Evolutionary conservation across 2,888 invertebrate genomes (phyloP).

Genomic region (Calameuta pallipes): DNA sequence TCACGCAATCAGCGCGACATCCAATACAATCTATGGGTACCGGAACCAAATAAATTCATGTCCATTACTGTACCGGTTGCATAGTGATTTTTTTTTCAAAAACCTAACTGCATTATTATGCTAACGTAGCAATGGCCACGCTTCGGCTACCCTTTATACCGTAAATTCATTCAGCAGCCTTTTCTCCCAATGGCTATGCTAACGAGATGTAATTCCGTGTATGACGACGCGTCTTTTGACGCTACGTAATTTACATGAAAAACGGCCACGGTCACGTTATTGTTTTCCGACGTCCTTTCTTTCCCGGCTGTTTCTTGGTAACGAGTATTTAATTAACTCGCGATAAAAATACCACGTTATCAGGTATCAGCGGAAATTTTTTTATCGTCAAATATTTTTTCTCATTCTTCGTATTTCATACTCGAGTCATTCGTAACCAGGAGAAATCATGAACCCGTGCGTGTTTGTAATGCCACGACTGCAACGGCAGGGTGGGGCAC

Average conservation of each 20-base stretch:
- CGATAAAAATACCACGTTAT: not conserved
- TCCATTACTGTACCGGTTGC: not conserved
- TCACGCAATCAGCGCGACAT: not conserved
- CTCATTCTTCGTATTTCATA: not conserved
- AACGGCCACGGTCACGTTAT: slow-evolving; percentile 23
- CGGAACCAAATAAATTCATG: not conserved
- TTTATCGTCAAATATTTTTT: not conserved
- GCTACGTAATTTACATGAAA: slow-evolving; percentile 37
- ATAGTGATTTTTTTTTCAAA: not conserved
- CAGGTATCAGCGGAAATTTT: not conserved
- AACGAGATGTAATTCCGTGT: slow-evolving; percentile 4
- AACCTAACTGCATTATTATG: slow-evolving; percentile 1
- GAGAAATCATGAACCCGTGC: not conserved
- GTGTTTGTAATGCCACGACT: slow-evolving; percentile 23
- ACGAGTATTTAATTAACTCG: not conserved
- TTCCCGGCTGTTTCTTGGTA: not conserved
- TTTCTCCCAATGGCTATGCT: not conserved
- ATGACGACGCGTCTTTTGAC: not conserved
- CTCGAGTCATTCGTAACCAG: not conserved
- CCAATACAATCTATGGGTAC: not conserved
- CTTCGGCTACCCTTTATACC: not conserved
- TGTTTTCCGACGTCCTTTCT: slow-evolving; percentile 44
- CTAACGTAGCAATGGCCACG: slow-evolving; percentile 2
- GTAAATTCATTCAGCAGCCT: not conserved
- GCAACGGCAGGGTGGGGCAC: slow-evolving; percentile 24